A percentile compares a stretch with the other conserved stretches of the same genome.
phyloP scores from a whole-genome alignment of 1,140 invertebrate species.

The Drosophila melanica region DNA sequence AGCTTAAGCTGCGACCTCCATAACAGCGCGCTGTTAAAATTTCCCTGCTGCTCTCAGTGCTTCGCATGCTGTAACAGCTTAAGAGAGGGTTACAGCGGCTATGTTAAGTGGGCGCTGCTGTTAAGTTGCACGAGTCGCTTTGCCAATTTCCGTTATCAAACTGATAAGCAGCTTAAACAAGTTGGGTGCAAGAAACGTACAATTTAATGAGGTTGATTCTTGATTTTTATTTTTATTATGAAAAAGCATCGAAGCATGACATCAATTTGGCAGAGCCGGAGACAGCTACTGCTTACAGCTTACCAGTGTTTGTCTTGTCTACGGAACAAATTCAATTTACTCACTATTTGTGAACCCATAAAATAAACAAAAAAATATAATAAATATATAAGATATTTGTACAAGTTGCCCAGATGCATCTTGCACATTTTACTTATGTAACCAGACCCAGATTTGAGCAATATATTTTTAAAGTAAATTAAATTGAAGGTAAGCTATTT shows the following conservation, averaged over 20 bases:
- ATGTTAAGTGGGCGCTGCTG: background rate
- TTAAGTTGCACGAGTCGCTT: background rate
- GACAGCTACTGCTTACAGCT: no score
- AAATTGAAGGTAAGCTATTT: no score
- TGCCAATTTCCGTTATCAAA: conserved; percentile 42
- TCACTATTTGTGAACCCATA: no score
- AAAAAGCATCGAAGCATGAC: background rate
- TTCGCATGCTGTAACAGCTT: conserved; percentile 37
- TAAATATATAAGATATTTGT: no score
- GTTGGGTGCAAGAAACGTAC: background rate
- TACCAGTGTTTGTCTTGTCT: no score
- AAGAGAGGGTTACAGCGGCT: conserved; percentile 47
- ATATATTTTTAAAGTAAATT: no score
- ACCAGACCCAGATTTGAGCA: no score
- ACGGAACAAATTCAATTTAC: no score
- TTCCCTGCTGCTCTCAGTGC: conserved; percentile 33
- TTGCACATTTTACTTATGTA: no score
- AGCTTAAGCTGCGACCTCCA: background rate
- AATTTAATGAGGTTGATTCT: conserved; percentile 30
- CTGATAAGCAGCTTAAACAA: conserved; percentile 41
- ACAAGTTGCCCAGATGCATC: no score
- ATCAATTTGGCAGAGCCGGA: conserved; percentile 18
- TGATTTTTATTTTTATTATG: background rate
- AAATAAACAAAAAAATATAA: no score
- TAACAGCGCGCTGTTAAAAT: conserved; percentile 53